Evolutionary conservation across 2,888 invertebrate species (phyloP), one percentile per base, ranked within the genome.

Genomic region (Ichneumoninae sp.): DNA sequence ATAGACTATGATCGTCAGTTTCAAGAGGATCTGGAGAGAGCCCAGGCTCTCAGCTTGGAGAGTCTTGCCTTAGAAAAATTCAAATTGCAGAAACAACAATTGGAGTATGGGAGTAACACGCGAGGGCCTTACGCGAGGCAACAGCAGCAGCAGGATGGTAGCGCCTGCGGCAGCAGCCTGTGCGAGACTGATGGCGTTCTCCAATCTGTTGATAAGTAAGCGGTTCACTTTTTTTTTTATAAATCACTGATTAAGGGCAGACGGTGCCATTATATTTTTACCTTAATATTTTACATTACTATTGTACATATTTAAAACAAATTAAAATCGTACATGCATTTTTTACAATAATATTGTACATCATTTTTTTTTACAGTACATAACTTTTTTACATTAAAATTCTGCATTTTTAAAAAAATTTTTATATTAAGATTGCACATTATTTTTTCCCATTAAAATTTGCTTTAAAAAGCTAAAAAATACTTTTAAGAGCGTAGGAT

Each of bases 11-110:
- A 97, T 91, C 96, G 96, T 90, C 96, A 97, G 94, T 97, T 97
- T 92, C 96, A 97, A 95, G 97, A 97, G 86, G 98, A 98, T 92
- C 94, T 98, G 93, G 98, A 98, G 94, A 96, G 97, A 93, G 98
- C 98, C 1, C 97, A 97, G 92, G 97, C 98, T 74, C 94, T 98
- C 69, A 98, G 98, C 94, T 94, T 98, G 91, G 98, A 98, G 94
- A 97, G 97, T 91, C 95, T 97, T 88, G 97, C 97, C 57, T 94
- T 97, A 87, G 97, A 98, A 91, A 96, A 97, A 92, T 97, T 97
- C 93, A 95, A 96, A 89, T 95, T 97, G 86, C 96, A 96, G 93
- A 97, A 96, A 93, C 94, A 95, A 82, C 92, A 90, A 75, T 88
- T 89, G 26, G 91, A 92, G 8, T 90, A 88, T 82, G 87, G 83